Percentiles rank a stretch among this genome's conserved stretches.
phyloP scores from a whole-genome alignment of 2,113 vertebrate genomes.

The Tapirus terrestris region DNA sequence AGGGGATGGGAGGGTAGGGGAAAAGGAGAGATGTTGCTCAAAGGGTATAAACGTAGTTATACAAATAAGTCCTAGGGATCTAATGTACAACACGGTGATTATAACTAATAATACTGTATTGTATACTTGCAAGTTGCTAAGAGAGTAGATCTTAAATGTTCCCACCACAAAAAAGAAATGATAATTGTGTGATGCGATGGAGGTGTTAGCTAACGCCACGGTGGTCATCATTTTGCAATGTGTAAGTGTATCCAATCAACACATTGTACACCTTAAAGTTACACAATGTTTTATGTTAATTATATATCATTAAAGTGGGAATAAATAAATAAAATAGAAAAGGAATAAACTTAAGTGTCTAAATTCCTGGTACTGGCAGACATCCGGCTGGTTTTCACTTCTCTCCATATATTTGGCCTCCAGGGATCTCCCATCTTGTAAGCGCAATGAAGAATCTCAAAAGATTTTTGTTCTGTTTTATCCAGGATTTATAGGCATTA shows the following conservation, averaged over 20 bases:
- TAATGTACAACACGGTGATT: not conserved
- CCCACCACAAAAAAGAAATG: not conserved
- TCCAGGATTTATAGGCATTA: slow-evolving; percentile 30
- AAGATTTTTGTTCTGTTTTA: slow-evolving; percentile 38
- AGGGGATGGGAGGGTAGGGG: not conserved
- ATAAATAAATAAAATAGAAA: not conserved
- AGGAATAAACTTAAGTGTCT: not conserved
- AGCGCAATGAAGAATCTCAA: slow-evolving; percentile 10
- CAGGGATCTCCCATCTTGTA: not conserved
- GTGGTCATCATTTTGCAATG: not conserved
- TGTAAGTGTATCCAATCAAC: not conserved
- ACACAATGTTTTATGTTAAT: not conserved
- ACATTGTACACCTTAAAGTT: not conserved
- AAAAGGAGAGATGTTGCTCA: not conserved
- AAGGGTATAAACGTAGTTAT: not conserved
- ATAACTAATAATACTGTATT: not conserved
- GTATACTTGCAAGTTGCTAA: not conserved
- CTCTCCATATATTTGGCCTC: not conserved
- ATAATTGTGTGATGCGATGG: not conserved
- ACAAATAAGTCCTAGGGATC: not conserved
- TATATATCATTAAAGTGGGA: not conserved
- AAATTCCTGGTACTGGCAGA: not conserved
- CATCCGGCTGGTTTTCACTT: not conserved
- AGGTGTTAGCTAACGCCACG: not conserved
- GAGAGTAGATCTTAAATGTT: not conserved